These are phyloP conservation scores for Anorthoa munda DNA, from an alignment of 2,888 invertebrate species.

Conservation along the genomic window DNA sequence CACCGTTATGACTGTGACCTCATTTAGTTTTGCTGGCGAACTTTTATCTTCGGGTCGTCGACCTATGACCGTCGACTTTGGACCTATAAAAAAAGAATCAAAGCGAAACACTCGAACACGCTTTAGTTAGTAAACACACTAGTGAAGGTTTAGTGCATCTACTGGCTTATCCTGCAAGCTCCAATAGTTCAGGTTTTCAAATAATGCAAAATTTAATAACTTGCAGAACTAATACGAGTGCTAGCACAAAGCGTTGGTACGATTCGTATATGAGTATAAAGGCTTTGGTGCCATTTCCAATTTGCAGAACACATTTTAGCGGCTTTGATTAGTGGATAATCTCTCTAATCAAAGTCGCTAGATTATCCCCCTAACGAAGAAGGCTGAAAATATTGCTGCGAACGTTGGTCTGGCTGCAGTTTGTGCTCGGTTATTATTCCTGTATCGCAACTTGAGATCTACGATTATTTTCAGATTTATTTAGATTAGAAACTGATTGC, in stretches of 20 bases:
- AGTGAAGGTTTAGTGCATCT: slow-evolving; percentile 5
- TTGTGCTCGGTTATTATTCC: neutral
- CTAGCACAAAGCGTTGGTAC: neutral
- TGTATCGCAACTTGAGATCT: neutral
- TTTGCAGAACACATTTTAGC: neutral
- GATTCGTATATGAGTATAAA: neutral
- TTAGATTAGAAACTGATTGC: neutral
- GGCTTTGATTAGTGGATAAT: neutral
- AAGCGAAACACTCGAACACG: slow-evolving; percentile 35
- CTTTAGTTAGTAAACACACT: slow-evolving; percentile 32
- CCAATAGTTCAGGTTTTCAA: neutral
- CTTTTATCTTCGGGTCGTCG: slow-evolving; percentile 46
- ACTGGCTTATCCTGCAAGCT: neutral
- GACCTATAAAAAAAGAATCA: slow-evolving; percentile 48
- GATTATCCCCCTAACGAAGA: neutral
- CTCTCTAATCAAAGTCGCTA: neutral
- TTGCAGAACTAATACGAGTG: slow-evolving; percentile 11
- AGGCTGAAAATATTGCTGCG: neutral
- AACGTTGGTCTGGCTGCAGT: neutral
- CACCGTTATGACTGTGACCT: slow-evolving; percentile 41
- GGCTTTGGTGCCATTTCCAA: neutral
- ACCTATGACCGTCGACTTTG: too few relatives aligned
- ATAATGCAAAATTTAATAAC: neutral
- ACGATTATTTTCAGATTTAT: neutral
- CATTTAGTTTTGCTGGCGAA: slow-evolving; percentile 22